Base-by-base conservation (phyloP, 2,888 invertebrate genomes). In the Periphyllus acericola region DNA sequence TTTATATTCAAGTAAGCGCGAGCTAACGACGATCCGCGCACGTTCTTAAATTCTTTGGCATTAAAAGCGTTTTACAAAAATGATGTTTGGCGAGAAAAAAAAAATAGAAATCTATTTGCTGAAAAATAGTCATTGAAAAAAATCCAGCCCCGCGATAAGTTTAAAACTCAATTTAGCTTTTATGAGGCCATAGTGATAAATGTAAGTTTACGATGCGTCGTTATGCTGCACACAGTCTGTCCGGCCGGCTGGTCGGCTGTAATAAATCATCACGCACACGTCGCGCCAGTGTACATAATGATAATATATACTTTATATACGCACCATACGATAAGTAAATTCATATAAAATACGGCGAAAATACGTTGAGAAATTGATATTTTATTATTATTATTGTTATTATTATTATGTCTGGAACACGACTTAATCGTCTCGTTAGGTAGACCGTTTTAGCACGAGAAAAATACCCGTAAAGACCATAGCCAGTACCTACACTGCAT, bases 161-260 rank as follows among this genome's bases (percentile, higher is more conserved):
- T 78, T 52, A 68, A 46, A 68, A 66, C 84, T 78, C 68, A n/a
- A 85, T 85, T 76, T 85, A 78, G 29, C 32, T 66, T 84, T 84
- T 84, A 84, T 46, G 84, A 78, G 32, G 32, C 34, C n/a, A 1
- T 68, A 82, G 34, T 32, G 66, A 84, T 52, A 68, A 78, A 85
- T 78, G 32, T 68, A 34, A 46, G 66, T 84, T 85, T 78, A 85
- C 60, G 60, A 75, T 9, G 21, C 52, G 19, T 55, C 40, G n/a
- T 75, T 80, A 17, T 25, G 19, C 32, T 40, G 34, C 40, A 46
- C 29, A 68, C 46, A 72, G 55, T 55, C 19, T 25, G 60, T 60
- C 60, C 25, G 60, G 60, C 25, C 60, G 9, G 60, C 21, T 2
- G 55, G 55, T 36, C n/a, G 19, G 6, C 52, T 36, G 8, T 36